Evolutionary conservation across 2,888 invertebrate species (phyloP), one percentile per base, ranked within the genome.

Genomic region (Tetropium fuscum): DNA sequence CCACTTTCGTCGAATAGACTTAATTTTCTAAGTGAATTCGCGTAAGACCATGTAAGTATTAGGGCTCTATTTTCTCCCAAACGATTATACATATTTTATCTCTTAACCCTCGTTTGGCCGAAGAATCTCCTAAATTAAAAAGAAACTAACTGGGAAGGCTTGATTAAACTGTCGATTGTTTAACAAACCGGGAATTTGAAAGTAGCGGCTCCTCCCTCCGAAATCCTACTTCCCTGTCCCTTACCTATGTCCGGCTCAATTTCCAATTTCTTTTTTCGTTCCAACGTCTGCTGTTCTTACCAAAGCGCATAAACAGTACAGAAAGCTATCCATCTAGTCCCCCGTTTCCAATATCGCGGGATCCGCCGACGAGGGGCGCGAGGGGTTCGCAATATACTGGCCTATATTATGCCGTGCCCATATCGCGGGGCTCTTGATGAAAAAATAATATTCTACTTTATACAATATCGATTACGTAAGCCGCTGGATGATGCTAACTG

Each of bases 271-370:
- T 72, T 72, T 71, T 70, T 64, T 60, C 63, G 64, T 68, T 67
- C 69, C 64, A 66, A 66, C 70, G 70, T 69, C 71, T 51, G 51
- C 16, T 51, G 51, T 51, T 51, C 48, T 51, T 40, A 40, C 68
- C 61, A 66, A 66, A 60, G 69, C 77, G 78, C 76, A 78, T 78
- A 79, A 77, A 78, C 78, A 78, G 76, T 75, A 76, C 77, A 73
- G 74, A 76, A 76, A 74, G 74, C 77, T 73, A 79, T 78, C 78
- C 77, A 78, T 79, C 78, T 78, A 53, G 66, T 67, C 69, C 74
- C 71, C 73, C 71, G 69, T 72, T 77, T 77, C 74, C 77, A 78
- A 78, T 77, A 77, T 73, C 65, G 68, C 64, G 59, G 64, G 60
- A 57, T 60, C 45, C 48, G 49, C 47, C 16, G 40, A 10, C 5